phyloP scores from a whole-genome alignment of 2,797 vertebrate genomes.

The Sphenopsis melanotis region DNA sequence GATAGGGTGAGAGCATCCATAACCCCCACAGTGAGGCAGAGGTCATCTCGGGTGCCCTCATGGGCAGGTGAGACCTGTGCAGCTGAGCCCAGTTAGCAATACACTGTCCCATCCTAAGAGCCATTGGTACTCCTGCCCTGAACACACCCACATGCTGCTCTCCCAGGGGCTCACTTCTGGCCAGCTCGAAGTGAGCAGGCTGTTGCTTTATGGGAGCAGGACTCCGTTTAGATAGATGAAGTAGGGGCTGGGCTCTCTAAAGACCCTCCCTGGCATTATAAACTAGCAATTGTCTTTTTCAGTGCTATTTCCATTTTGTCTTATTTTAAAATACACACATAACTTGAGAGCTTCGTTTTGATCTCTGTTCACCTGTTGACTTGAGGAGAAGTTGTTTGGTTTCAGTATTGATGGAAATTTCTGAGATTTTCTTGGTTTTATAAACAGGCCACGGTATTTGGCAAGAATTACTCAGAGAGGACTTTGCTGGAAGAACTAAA shows the following conservation, averaged over 20 bases:
- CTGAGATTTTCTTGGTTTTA: neutral
- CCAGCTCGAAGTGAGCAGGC: neutral
- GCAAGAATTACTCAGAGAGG: neutral
- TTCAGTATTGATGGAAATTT: neutral
- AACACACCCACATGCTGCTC: neutral
- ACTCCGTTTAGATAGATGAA: neutral
- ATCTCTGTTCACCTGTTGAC: neutral
- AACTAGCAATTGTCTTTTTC: neutral
- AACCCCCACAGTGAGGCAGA: neutral
- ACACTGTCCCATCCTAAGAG: neutral
- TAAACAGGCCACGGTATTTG: neutral
- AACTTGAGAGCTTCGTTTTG: neutral
- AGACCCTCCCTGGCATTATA: neutral
- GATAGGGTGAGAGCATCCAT: neutral
- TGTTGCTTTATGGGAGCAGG: neutral
- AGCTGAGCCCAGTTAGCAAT: neutral
- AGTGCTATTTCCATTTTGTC: neutral
- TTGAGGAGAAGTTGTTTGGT: neutral
- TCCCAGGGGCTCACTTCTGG: neutral
- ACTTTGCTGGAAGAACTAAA: neutral
- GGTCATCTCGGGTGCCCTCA: accelerated
- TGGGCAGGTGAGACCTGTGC: neutral
- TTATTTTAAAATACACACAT: neutral
- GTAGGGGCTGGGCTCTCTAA: neutral
- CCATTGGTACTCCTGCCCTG: neutral